A percentile compares a stretch with the other conserved stretches of the same genome.
Conservation (phyloP, 2,888 invertebrate genomes). For the Anagyrus pseudococci region DNA sequence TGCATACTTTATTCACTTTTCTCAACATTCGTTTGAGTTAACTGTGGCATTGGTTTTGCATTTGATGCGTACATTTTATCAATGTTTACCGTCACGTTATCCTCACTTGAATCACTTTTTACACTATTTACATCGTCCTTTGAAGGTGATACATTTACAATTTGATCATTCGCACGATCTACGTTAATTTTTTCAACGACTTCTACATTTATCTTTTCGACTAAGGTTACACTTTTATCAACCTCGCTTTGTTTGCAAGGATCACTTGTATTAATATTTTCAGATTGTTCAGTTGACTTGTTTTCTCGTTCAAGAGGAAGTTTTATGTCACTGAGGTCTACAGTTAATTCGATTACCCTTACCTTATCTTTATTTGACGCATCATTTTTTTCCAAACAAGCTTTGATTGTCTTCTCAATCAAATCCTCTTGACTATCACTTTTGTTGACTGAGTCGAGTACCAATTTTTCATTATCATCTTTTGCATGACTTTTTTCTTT, state of each 20-base stretch:
- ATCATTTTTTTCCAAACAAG: neutral
- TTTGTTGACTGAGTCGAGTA: neutral
- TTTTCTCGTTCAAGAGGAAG: neutral
- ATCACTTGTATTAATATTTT: neutral
- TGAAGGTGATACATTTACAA: too few species aligned
- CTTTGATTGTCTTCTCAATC: neutral
- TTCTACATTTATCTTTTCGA: neutral
- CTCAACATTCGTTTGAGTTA: neutral
- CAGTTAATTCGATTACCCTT: neutral
- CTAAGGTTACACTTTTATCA: neutral
- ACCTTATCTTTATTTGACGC: neutral
- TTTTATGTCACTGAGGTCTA: neutral
- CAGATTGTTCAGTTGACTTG: neutral
- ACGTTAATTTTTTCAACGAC: too few species aligned
- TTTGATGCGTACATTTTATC: neutral
- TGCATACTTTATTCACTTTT: neutral
- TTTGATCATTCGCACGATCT: too few species aligned
- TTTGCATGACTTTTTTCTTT: neutral
- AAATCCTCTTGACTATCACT: neutral
- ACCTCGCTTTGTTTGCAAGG: neutral
- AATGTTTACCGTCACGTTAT: constrained; percentile 13
- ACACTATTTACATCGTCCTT: neutral
- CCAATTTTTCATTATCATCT: constrained; percentile 1
- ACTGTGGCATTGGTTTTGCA: neutral
- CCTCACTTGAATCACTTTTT: constrained; percentile 19